Conservation (phyloP, 23 tunicate species). For the Clavelina lepadiformis region DNA sequence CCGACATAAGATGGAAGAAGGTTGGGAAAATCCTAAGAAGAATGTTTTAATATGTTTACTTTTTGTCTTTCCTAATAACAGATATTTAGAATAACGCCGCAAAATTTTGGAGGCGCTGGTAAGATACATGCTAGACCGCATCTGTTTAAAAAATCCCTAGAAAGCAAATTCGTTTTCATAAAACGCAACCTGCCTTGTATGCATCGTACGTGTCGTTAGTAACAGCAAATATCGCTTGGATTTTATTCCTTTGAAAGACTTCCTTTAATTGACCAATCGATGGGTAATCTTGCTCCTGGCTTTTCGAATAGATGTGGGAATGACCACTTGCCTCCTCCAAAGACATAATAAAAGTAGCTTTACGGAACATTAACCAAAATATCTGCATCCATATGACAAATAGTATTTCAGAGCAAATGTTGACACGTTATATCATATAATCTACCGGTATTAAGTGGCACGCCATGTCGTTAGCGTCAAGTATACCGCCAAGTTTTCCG, state of each 20-base stretch:
- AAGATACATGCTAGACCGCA: neutral
- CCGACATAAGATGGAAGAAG: conserved; percentile 29
- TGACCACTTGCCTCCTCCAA: neutral
- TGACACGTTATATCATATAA: too few species aligned
- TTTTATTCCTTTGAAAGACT: conserved; percentile 26
- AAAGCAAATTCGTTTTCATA: neutral
- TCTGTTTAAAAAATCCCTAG: neutral
- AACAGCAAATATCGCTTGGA: conserved; percentile 71
- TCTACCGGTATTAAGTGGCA: conserved; percentile 67
- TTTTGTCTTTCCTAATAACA: too few species aligned
- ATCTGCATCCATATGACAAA: too few species aligned
- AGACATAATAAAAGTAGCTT: too few species aligned
- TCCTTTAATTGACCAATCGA: conserved; percentile 70
- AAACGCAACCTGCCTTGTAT: conserved; percentile 33
- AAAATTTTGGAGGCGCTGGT: neutral
- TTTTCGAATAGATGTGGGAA: conserved; percentile 25
- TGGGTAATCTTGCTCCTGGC: conserved; percentile 56
- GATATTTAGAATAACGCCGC: too few species aligned
- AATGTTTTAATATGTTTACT: neutral
- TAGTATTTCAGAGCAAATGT: too few species aligned
- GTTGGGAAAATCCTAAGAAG: conserved; percentile 9
- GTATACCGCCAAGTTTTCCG: conserved; percentile 61
- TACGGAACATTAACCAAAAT: too few species aligned
- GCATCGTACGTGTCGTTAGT: conserved; percentile 25
- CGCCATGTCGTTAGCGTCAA: conserved; percentile 69